phyloP scores from a whole-genome alignment of 2,888 invertebrate species.

The Drosophila mettleri region DNA sequence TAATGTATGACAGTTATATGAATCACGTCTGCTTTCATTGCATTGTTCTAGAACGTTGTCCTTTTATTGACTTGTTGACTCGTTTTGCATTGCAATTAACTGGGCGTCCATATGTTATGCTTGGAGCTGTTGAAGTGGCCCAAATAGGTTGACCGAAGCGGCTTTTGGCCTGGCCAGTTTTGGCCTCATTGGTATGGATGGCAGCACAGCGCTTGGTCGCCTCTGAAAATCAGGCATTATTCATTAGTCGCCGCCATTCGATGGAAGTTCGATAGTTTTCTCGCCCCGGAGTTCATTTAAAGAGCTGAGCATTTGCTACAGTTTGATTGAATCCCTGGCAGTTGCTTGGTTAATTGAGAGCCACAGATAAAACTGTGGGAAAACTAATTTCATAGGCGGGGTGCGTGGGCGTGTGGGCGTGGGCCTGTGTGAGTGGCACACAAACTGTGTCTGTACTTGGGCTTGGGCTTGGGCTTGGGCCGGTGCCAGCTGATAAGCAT shows the following conservation, averaged over 20 bases:
- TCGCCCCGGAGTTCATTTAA: conserved; percentile 53
- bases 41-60: conserved; percentile 30
- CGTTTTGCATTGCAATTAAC: conserved; percentile 59
- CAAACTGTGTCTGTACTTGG: conserved; percentile 35
- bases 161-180: neutral
- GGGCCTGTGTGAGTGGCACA: conserved; percentile 15
- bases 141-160: conserved; percentile 15
- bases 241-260: conserved; percentile 65
- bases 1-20: too few species aligned
- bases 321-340: conserved; percentile 67
- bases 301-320: conserved; percentile 63
- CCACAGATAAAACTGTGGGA: conserved; percentile 75
- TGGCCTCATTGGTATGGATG: conserved; percentile 62
- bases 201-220: conserved; percentile 37
- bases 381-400: conserved; percentile 73
- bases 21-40: conserved; percentile 41
- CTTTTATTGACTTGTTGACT: conserved; percentile 43
- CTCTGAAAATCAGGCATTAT: conserved; percentile 70
- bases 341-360: conserved; percentile 70
- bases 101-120: conserved; percentile 20
- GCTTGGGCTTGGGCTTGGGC: conserved; percentile 17
- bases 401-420: conserved; percentile 6
- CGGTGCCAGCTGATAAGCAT: conserved; percentile 79
- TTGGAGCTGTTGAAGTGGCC: conserved; percentile 35
- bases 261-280: conserved; percentile 47